A percentile compares a stretch with the other conserved stretches of the same genome.
phyloP scores from a whole-genome alignment of 2,113 vertebrate species.

The Eleginops maclovinus region DNA sequence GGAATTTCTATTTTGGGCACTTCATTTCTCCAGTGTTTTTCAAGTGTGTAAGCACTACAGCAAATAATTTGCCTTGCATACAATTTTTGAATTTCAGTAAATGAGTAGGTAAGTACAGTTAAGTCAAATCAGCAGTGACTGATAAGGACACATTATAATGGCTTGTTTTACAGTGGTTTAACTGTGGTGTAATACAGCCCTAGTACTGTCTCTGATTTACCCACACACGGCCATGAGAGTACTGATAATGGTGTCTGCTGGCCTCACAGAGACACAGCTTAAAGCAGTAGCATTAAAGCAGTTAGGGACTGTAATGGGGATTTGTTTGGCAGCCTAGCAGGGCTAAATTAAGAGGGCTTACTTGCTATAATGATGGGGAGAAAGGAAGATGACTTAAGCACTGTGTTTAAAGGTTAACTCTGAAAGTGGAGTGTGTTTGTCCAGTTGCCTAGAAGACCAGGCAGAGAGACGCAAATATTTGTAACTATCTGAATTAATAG shows the following conservation, averaged over 20 bases:
- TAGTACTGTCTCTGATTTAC: conserved; percentile 26
- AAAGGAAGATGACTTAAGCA: conserved; percentile 61
- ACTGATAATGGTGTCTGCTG: conserved; percentile 35
- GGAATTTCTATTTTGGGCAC: conserved; percentile 72
- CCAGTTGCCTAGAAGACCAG: conserved; percentile 55
- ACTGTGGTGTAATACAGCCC: conserved; percentile 16
- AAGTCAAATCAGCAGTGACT: conserved; percentile 16
- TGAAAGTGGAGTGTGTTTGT: conserved; percentile 58
- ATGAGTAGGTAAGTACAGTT: conserved; percentile 26
- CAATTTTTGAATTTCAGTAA: conserved; percentile 37
- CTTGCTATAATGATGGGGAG: conserved; percentile 64
- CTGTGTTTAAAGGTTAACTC: conserved; percentile 69
- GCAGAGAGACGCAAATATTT: conserved; percentile 54
- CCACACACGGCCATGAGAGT: conserved; percentile 14
- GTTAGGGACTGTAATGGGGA: conserved; percentile 66
- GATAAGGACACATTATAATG: conserved; percentile 29
- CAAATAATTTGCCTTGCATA: conserved; percentile 34
- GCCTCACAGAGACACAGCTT: conserved; percentile 40
- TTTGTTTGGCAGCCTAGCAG: conserved; percentile 63
- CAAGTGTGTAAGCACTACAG: conserved; percentile 33
- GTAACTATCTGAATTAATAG: conserved; percentile 54
- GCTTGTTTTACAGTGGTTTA: conserved; percentile 28
- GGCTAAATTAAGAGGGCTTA: conserved; percentile 79
- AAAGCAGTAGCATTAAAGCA: conserved; percentile 66
- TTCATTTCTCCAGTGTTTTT: conserved; percentile 57